Base-by-base conservation (phyloP, 2,113 vertebrate genomes). In the Pyrgilauda ruficollis region DNA sequence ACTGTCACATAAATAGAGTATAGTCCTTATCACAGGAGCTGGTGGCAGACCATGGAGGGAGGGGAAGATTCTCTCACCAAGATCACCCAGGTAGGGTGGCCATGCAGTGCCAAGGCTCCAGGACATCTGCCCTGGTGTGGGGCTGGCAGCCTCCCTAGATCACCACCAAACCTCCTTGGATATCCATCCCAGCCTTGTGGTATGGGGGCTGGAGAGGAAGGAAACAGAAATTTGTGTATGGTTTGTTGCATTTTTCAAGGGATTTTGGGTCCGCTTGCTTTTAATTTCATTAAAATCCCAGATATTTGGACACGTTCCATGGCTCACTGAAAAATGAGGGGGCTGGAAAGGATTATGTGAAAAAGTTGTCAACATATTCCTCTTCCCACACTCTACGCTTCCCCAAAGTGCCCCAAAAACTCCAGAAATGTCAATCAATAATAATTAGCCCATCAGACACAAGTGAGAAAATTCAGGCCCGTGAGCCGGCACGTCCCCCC, bases 281-380 rank as follows among this genome's bases (percentile, higher is more conserved):
- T 90, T 88, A 83, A 81, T 93, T 88, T 95, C 78, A 77, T 90
- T 92, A 96, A 95, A 94, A 92, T 94, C 88, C 79, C 88, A 94
- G 90, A 77, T 90, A 96, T 50, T 90, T 97, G 95, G 96, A 94
- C 1, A 6, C 0, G 0, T 95, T 97, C 95, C 96, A 95, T 10
- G 23, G 59, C 90, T 96, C 64, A 83, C 85, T 96, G 94, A 92
- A 93, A 94, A 94, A 93, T 80, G 88, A 96, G 92, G 92, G 90
- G 95, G 96, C 72, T 94, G 94, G 88, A 94, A 92, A 94, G 87
- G 88, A 96, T 94, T 94, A 94, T 94, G 94, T 92, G 95, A 96
- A 93, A 90, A 96, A 94, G 88, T 94, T 97, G 95, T 94, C 94
- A 97, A 97, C 94, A 94, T 96, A 91, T 96, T 95, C 92, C 94